phyloP scores from a whole-genome alignment of 2,113 vertebrate genomes.

The Hydrolagus affinis region DNA sequence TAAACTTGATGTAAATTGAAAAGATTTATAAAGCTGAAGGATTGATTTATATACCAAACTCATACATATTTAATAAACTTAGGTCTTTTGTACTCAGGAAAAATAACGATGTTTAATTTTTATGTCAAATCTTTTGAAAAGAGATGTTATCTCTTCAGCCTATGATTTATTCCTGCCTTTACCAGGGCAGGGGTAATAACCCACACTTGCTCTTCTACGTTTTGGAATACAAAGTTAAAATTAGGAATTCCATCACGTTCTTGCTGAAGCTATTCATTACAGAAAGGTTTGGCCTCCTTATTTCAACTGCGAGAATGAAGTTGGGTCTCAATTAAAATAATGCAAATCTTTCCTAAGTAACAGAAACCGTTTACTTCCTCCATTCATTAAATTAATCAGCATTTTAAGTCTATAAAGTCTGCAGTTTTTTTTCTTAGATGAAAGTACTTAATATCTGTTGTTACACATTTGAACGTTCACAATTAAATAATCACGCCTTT shows the following conservation, averaged over 20 bases:
- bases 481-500: neutral
- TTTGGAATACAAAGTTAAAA: neutral
- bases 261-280: neutral
- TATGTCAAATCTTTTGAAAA: neutral
- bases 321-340: neutral
- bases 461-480: constrained; percentile 5
- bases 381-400: neutral
- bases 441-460: neutral
- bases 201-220: neutral
- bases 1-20: constrained; percentile 24
- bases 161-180: neutral
- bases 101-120: constrained; percentile 24
- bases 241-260: neutral
- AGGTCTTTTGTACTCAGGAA: neutral
- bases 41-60: constrained; percentile 3
- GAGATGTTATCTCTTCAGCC: neutral
- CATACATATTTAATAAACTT: constrained; percentile 13
- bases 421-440: neutral
- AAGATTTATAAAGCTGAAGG: constrained; percentile 5
- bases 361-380: neutral
- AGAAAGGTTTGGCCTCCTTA: neutral
- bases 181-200: neutral
- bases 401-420: neutral
- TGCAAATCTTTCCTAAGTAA: neutral
- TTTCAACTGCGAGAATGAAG: neutral